Conservation (phyloP, 2,797 vertebrate species). For the Lemur catta region DNA sequence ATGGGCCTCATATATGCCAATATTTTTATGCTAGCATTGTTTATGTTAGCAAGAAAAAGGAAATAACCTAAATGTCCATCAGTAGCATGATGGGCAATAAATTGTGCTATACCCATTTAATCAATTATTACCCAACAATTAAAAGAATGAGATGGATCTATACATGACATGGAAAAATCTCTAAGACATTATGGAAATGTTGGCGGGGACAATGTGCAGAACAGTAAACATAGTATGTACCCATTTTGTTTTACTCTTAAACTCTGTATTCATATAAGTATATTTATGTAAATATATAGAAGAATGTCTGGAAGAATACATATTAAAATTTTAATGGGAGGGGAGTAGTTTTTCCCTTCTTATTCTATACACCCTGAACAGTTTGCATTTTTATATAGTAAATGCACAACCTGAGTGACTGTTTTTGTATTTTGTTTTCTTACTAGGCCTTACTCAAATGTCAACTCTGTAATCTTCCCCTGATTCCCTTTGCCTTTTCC, state of each 20-base stretch:
- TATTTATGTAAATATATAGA: neutral
- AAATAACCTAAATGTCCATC: neutral
- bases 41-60: neutral
- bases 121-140: neutral
- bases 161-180: neutral
- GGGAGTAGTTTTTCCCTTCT: neutral
- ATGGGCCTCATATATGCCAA: neutral
- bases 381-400: constrained; percentile 13
- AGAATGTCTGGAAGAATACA: neutral
- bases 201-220: neutral
- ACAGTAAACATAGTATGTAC: neutral
- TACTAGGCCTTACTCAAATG: neutral
- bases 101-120: neutral
- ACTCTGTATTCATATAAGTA: neutral
- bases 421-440: constrained; percentile 15
- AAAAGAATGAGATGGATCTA: neutral
- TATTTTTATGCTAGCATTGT: neutral
- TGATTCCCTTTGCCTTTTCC: constrained; percentile 8
- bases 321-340: neutral
- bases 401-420: neutral
- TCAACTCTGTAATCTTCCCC: neutral
- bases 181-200: neutral
- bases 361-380: neutral
- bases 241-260: neutral
- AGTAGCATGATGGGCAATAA: neutral